Percentiles rank a stretch among this genome's conserved stretches.
These are phyloP conservation scores for Drosophila malerkotliana DNA, from an alignment of 1,140 invertebrate genomes.

Conservation along the genomic window DNA sequence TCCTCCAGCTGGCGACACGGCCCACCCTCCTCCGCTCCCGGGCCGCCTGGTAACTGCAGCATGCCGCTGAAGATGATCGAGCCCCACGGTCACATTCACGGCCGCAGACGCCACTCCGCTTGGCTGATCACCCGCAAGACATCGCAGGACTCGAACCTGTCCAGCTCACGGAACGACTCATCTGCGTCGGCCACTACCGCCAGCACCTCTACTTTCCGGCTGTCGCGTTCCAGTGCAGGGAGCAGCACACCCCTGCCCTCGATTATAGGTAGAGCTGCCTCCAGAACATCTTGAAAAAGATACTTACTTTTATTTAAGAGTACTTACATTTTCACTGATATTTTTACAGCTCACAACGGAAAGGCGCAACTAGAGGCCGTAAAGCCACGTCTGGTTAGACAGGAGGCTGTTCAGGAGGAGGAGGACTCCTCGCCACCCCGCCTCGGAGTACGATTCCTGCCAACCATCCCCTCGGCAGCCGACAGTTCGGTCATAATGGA, in stretches of 20 bases:
- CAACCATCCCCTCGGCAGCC: slow-evolving; percentile 92
- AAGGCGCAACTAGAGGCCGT: slow-evolving; percentile 61
- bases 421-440: slow-evolving; percentile 87
- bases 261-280: slow-evolving; percentile 64
- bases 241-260: slow-evolving; percentile 84
- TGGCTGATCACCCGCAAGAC: slow-evolving; percentile 95
- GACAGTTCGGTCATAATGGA: slow-evolving; percentile 91
- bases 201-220: slow-evolving; percentile 93
- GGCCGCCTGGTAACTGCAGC: slow-evolving; percentile 85
- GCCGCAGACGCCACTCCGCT: slow-evolving; percentile 90
- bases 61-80: slow-evolving; percentile 90
- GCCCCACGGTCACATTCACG: slow-evolving; percentile 83
- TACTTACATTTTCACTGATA: not conserved
- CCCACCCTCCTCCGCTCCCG: slow-evolving; percentile 85
- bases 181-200: slow-evolving; percentile 92
- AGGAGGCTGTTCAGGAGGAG: slow-evolving; percentile 89
- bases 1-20: slow-evolving; percentile 92
- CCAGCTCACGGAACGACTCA: slow-evolving; percentile 94
- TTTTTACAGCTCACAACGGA: slow-evolving; percentile 67
- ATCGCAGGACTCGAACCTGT: slow-evolving; percentile 94
- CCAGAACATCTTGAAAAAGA: too few species aligned
- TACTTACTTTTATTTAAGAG: too few species aligned
- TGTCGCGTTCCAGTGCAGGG: slow-evolving; percentile 90
- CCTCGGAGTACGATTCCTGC: slow-evolving; percentile 88
- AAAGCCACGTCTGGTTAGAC: slow-evolving; percentile 89